A percentile compares a stretch with the other conserved stretches of the same genome.
Evolutionary conservation across 1,140 invertebrate species (phyloP).

Genomic region (Luehdorfia chinensis): DNA sequence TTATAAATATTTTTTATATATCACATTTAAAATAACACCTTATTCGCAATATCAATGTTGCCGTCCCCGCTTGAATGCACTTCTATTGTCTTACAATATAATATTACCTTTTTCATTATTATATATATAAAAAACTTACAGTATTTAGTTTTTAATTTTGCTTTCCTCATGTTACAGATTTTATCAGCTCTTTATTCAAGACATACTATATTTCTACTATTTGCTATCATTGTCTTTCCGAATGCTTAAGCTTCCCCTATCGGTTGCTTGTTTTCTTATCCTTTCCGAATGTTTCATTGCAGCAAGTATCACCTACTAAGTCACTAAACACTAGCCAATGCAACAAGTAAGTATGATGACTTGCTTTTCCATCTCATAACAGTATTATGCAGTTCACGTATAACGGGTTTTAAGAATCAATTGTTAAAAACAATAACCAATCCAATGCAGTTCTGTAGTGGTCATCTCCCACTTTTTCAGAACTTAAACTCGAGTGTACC

Average conservation of each 20-base stretch:
- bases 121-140: too few species aligned
- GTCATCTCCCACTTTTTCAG: too few species aligned
- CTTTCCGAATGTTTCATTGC: slow-evolving; percentile 68
- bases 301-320: slow-evolving; percentile 74
- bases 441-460: too few species aligned
- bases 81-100: too few species aligned
- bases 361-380: slow-evolving; percentile 11
- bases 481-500: too few species aligned
- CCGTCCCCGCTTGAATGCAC: too few species aligned
- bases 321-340: slow-evolving; percentile 69
- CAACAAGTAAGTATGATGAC: slow-evolving; percentile 62
- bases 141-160: slow-evolving; percentile 10
- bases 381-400: slow-evolving; percentile 5
- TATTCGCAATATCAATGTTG: too few species aligned
- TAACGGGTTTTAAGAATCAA: too few species aligned
- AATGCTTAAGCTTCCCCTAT: slow-evolving; percentile 40
- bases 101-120: too few species aligned
- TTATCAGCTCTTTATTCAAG: slow-evolving; percentile 8
- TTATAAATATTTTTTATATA: too few species aligned
- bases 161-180: slow-evolving; percentile 14
- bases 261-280: slow-evolving; percentile 61
- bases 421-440: too few species aligned
- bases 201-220: slow-evolving; percentile 24
- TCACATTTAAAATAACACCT: too few species aligned
- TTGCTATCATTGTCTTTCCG: slow-evolving; percentile 28